Percentiles rank a stretch among this genome's conserved stretches.
Evolutionary conservation across 2,888 invertebrate species (phyloP).

Genomic region (Sphinx pinastri): DNA sequence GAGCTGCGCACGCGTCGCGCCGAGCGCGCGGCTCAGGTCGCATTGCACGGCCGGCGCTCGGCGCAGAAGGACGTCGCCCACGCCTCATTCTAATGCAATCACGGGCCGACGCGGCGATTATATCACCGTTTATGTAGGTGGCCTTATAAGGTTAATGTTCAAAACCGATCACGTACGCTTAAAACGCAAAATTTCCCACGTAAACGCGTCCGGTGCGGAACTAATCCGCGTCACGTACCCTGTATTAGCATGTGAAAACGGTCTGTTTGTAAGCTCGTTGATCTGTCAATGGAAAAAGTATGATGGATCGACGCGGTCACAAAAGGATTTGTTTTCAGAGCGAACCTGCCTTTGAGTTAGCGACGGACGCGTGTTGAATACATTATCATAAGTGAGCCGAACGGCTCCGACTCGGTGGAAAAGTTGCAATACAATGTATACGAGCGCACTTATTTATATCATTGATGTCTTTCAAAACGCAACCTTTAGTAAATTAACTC

Average conservation of each 20-base stretch:
- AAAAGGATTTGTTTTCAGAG: slow-evolving; percentile 79
- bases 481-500: slow-evolving; percentile 10
- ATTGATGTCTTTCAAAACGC: slow-evolving; percentile 41
- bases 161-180: slow-evolving; percentile 46
- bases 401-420: slow-evolving; percentile 13
- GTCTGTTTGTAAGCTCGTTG: slow-evolving; percentile 78
- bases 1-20: slow-evolving; percentile 60
- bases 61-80: slow-evolving; percentile 75
- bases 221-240: slow-evolving; percentile 77
- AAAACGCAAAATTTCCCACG: slow-evolving; percentile 65
- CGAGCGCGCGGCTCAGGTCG: slow-evolving; percentile 47
- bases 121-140: slow-evolving; percentile 81
- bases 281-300: slow-evolving; percentile 78
- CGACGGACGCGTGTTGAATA: slow-evolving; percentile 74
- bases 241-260: slow-evolving; percentile 80
- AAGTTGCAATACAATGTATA: slow-evolving; percentile 42
- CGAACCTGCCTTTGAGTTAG: slow-evolving; percentile 75
- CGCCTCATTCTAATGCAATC: slow-evolving; percentile 61
- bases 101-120: slow-evolving; percentile 74
- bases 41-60: slow-evolving; percentile 60
- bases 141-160: slow-evolving; percentile 82
- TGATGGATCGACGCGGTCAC: slow-evolving; percentile 75
- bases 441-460: slow-evolving; percentile 17
- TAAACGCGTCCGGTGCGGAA: slow-evolving; percentile 60
- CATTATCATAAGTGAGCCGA: slow-evolving; percentile 50